Evolutionary conservation across 2,888 invertebrate genomes (phyloP).

Genomic region (Orgyia antiqua): DNA sequence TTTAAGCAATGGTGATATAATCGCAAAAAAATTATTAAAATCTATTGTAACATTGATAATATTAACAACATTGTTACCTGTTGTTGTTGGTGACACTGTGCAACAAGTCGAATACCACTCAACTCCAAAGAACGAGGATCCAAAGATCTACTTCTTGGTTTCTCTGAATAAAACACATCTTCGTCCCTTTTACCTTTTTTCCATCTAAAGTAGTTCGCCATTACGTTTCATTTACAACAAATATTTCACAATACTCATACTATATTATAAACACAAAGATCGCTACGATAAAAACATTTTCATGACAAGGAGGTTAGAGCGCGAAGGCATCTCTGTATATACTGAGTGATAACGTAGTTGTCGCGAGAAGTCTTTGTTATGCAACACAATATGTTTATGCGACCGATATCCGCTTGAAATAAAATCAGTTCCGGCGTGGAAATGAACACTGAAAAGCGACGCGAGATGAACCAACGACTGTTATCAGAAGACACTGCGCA

Average conservation of each 20-base stretch:
- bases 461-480: slow-evolving; percentile 21
- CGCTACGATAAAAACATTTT: slow-evolving; percentile 30
- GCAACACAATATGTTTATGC: slow-evolving; percentile 39
- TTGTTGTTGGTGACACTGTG: slow-evolving; percentile 64
- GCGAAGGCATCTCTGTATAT: slow-evolving; percentile 58
- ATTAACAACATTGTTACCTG: too few species aligned
- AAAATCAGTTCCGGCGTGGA: slow-evolving; percentile 33
- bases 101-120: slow-evolving; percentile 80
- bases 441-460: slow-evolving; percentile 25
- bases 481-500: slow-evolving; percentile 7
- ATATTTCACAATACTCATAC: slow-evolving; percentile 30
- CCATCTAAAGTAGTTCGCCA: slow-evolving; percentile 85
- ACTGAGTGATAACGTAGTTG: slow-evolving; percentile 65
- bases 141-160: slow-evolving; percentile 85
- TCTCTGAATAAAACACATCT: slow-evolving; percentile 73
- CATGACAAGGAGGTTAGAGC: slow-evolving; percentile 40
- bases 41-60: too few species aligned
- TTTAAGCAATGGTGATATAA: too few species aligned
- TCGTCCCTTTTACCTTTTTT: slow-evolving; percentile 80
- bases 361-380: slow-evolving; percentile 66
- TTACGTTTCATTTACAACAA: slow-evolving; percentile 26
- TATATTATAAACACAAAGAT: slow-evolving; percentile 1
- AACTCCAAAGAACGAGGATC: slow-evolving; percentile 84
- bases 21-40: too few species aligned
- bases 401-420: slow-evolving; percentile 35